These are phyloP conservation scores for Notolabrus celidotus DNA, from an alignment of 2,797 vertebrate genomes.

Conservation along the genomic window DNA sequence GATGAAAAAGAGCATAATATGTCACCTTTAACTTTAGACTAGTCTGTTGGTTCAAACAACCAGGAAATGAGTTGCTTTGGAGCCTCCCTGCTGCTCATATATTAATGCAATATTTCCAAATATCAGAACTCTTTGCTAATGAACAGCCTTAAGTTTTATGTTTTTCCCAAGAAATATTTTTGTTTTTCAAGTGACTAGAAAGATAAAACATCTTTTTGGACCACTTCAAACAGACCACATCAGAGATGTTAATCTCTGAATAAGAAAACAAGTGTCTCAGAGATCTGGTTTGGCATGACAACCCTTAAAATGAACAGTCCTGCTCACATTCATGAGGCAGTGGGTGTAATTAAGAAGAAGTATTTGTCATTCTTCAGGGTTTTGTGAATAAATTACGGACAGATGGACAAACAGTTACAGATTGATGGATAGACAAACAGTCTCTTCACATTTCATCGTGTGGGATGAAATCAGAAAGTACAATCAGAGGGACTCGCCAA, in stretches of 20 bases:
- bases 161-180: too few species aligned
- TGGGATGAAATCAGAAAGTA: slow-evolving; percentile 28
- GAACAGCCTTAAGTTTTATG: too few species aligned
- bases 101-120: too few species aligned
- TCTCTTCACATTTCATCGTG: slow-evolving; percentile 3
- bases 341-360: neutral
- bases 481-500: slow-evolving; percentile 2
- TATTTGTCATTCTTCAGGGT: neutral
- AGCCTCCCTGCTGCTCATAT: too few species aligned
- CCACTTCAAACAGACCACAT: too few species aligned
- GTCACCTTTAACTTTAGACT: too few species aligned
- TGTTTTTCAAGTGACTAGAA: too few species aligned
- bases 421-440: slow-evolving; percentile 7
- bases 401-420: neutral
- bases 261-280: neutral
- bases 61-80: too few species aligned
- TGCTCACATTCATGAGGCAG: neutral
- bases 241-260: neutral
- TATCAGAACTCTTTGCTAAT: too few species aligned
- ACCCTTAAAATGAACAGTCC: neutral
- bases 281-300: neutral
- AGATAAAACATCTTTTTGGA: too few species aligned
- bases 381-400: neutral
- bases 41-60: too few species aligned
- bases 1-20: too few species aligned